These are phyloP conservation scores for Zele albiditarsus DNA, from an alignment of 2,888 invertebrate species.

Conservation along the genomic window DNA sequence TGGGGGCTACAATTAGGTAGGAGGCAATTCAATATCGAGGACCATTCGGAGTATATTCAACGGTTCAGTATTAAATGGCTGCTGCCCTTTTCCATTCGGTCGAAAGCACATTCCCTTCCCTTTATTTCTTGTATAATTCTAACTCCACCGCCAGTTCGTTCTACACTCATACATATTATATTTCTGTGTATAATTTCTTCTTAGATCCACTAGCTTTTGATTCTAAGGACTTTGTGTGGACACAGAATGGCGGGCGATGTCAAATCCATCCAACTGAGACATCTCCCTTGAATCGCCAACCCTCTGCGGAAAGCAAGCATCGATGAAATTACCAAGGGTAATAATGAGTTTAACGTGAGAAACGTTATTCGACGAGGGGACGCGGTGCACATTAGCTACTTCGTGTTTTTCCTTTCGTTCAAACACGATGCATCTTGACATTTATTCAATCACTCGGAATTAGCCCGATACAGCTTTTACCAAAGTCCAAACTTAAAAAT, in stretches of 20 bases:
- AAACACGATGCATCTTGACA: conserved; percentile 49
- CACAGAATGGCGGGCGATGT: conserved; percentile 38
- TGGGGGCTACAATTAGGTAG: conserved; percentile 68
- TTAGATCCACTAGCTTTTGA: conserved; percentile 12
- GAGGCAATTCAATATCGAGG: conserved; percentile 71
- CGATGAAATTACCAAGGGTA: conserved; percentile 68
- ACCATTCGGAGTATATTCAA: conserved; percentile 70
- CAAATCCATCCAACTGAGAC: conserved; percentile 48
- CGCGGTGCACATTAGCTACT: conserved; percentile 41
- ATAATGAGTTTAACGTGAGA: conserved; percentile 69
- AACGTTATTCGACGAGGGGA: conserved; percentile 63
- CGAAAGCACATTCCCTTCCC: conserved; percentile 48
- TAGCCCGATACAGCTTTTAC: conserved; percentile 51
- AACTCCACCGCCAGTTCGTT: not conserved
- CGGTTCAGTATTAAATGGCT: conserved; percentile 67
- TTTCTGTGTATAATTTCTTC: not conserved
- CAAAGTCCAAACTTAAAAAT: not conserved
- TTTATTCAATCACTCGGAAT: conserved; percentile 63
- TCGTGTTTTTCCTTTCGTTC: conserved; percentile 18
- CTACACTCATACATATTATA: not conserved
- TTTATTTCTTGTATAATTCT: conserved; percentile 5
- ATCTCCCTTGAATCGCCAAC: conserved; percentile 58
- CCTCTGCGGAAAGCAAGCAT: conserved; percentile 63
- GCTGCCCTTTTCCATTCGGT: conserved; percentile 63
- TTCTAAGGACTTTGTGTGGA: conserved; percentile 45